Evolutionary conservation across 2,888 invertebrate species (phyloP), one percentile per base, ranked within the genome.

Genomic region (Chironomus tentans): DNA sequence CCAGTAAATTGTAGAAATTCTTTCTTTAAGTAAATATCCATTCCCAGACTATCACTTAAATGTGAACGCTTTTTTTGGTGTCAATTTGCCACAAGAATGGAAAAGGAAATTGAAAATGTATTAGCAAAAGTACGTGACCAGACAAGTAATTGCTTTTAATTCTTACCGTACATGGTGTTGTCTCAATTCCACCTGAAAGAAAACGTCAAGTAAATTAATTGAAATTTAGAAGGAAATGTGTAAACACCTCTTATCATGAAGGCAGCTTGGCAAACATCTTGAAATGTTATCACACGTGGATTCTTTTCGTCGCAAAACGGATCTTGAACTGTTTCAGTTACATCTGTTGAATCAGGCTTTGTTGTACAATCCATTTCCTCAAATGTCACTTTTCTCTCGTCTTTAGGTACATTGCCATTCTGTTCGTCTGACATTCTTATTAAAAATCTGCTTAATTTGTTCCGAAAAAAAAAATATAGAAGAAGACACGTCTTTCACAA

Each of bases 1-100:
- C 97, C 97, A n/a, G 97, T 98, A 78, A 89, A 90, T 84, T 97
- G 97, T 13, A 95, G 87, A 82, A 94, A 97, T 83, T 98, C 97
- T 82, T 96, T 96, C 85, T 97, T 98, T 79, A 97, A 87, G 83
- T 89, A 97, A 78, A 98, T 87, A 47, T 96, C 92, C 91, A 97
- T 93, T 68, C 90, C 93, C 76, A 90, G 90, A 69, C 88, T 81
- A 3, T 88, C 85, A 0, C 95, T 94, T 83, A 96, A 87, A 80
- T 92, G 92, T 0, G 95, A 95, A 85, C 87, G 89, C 95, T 97
- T 84, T 50, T 1, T 12, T 13, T 1, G 4, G 15, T 48, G 85
- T 82, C 77, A 74, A 78, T 78, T 77, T 68, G 22, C 68, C 38
- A 68, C 70, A 48, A 70, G 18, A 10, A 56, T 56, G 56, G 48